Evolutionary conservation across 53 echinoderm and acorn worm species (phyloP), one percentile per base, ranked within the genome.

Genomic region (Antedon mediterranea): DNA sequence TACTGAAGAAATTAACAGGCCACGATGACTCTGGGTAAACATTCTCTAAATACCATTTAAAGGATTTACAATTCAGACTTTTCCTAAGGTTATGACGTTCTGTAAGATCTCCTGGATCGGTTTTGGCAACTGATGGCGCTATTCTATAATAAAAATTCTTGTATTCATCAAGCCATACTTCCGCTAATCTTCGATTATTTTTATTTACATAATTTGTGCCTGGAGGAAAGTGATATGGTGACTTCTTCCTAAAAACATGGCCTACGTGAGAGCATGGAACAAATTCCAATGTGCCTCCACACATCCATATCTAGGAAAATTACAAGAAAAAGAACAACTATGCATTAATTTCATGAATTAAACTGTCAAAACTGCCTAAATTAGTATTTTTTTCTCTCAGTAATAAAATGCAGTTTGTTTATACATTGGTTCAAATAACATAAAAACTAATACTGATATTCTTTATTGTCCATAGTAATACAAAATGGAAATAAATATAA

Each of bases 41-140:
- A 70, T 98, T 90, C 85, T 95, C 97, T 79, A 98, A 74, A 78
- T 81, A 98, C 98, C 98, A 98, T 77, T 98, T 98, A 80, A 98
- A 98, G 32, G 82, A 84, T 72, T 98, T 90, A 72, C 98, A 98
- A 73, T 86, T 82, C 9, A 98, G 86, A 11, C 75, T 79, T 23
- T 93, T 76, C 72, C 98, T 76, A 3, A 98, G 88, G 20, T 43
- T 71, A 71, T 88, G 44, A 0, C 98, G 74, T 20, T 92, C 98
- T 0, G 86, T 74, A 29, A 98, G 73, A 44, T 98, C 98, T 0
- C 98, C 98, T 0, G 98, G 90, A 75, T 98, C 98, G 28, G 98
- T 98, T 73, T 92, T 98, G 74, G 98, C 98, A 31, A 98, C 98
- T 34, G 87, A 88, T 28, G 98, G 98, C 34, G 83, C 80, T 32